A percentile compares a stretch with the other conserved stretches of the same genome.
Evolutionary conservation across 2,113 vertebrate genomes (phyloP).

Genomic region (Oryzias melastigma): DNA sequence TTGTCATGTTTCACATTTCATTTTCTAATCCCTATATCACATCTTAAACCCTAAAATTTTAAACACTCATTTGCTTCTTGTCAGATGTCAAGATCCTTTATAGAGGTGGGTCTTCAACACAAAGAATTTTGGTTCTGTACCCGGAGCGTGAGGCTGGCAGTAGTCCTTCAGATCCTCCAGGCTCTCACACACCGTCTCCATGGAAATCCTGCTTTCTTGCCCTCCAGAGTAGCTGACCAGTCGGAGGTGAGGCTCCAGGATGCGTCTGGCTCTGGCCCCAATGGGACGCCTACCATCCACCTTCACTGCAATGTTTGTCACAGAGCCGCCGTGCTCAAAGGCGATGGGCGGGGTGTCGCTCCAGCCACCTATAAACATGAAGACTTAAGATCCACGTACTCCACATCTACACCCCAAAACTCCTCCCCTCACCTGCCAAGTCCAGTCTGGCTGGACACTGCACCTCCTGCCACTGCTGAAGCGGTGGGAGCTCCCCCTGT

Average conservation of each 20-base stretch:
- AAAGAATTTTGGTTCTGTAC: conserved; percentile 55
- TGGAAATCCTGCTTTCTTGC: conserved; percentile 45
- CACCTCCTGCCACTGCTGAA: conserved; percentile 84
- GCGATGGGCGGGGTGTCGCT: conserved; percentile 94
- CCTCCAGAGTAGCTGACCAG: conserved; percentile 72
- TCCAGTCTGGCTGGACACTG: conserved; percentile 90
- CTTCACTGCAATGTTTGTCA: conserved; percentile 85
- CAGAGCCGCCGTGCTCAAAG: conserved; percentile 90
- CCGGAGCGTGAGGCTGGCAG: conserved; percentile 91
- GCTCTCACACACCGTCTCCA: conserved; percentile 74
- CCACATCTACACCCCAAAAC: background rate
- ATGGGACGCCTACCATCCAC: conserved; percentile 87
- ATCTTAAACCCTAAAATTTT: too few species aligned
- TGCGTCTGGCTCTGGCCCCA: conserved; percentile 82
- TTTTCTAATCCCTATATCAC: too few species aligned
- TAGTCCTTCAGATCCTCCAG: conserved; percentile 85
- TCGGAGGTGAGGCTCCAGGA: conserved; percentile 76
- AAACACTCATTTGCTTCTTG: too few species aligned
- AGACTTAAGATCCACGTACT: background rate
- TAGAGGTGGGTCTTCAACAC: too few species aligned
- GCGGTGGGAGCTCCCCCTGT: conserved; percentile 66
- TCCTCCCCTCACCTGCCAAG: conserved; percentile 80
- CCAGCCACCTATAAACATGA: conserved; percentile 86
- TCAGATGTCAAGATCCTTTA: too few species aligned
- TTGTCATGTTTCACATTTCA: too few species aligned